phyloP scores from a whole-genome alignment of 2,797 vertebrate genomes.

The Lacerta bilineata region DNA sequence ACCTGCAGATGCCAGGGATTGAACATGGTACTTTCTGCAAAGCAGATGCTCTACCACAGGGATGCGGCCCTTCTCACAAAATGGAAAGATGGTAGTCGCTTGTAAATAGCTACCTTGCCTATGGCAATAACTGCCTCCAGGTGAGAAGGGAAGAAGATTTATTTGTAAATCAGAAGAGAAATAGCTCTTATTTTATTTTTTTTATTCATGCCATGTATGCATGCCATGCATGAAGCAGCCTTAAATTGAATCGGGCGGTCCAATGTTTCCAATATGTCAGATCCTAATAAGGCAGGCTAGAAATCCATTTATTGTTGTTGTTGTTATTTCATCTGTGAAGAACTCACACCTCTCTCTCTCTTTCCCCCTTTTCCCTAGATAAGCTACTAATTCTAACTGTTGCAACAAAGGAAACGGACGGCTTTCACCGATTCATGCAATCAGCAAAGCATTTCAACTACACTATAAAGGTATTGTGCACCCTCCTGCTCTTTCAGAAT shows the following conservation, averaged over 20 bases:
- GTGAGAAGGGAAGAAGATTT: background rate
- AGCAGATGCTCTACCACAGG: too few relatives aligned
- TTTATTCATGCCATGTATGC: background rate
- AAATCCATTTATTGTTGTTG: background rate
- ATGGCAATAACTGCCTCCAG: background rate
- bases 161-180: background rate
- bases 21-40: too few relatives aligned
- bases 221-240: background rate
- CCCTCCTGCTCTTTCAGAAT: constrained; percentile 18
- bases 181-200: background rate
- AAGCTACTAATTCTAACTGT: constrained; percentile 94
- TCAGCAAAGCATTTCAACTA: constrained; percentile 95
- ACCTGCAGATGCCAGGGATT: too few relatives aligned
- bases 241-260: background rate
- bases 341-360: background rate
- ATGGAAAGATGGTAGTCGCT: background rate
- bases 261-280: background rate
- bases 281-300: background rate
- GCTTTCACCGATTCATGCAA: constrained; percentile 94
- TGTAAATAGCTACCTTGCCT: background rate
- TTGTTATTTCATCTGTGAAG: constrained; percentile 1
- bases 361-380: constrained; percentile 78
- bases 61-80: too few relatives aligned
- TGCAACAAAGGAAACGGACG: constrained; percentile 93
- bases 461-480: constrained; percentile 90